Base-by-base conservation (phyloP, 1,140 invertebrate species). In the Megalopta genalis region DNA sequence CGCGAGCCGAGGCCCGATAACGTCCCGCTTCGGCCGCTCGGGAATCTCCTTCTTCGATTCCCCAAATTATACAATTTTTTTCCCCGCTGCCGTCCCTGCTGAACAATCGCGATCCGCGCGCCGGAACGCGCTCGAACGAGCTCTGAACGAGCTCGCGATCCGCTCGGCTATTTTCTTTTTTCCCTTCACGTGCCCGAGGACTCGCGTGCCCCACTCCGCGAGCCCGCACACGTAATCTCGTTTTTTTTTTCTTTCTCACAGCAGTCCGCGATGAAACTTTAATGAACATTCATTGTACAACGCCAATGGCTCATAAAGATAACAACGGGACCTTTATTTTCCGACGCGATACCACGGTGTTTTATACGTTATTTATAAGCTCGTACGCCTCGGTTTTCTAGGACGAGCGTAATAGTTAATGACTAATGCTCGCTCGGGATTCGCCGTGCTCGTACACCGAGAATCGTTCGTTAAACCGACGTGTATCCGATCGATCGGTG, bases 241-340 rank as follows among this genome's bases (percentile, higher is more conserved):
- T 78, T 65, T 71, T 63, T 78, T 52, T 52, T 27, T 32, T 32
- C 4, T 27, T 32, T 32, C 4, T 32, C 7, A 16, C 68, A 54
- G 52, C 37, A 27, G n/a, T 49, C n/a, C 0, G 9, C 75, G 27
- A 70, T 77, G 69, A 70, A 52, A 70, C 66, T 52, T 54, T 77
- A 77, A 71, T 68, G 68, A 78, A 78, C 76, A 57, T 78, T 78
- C 76, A 72, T 78, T 71, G 76, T 78, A 64, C 68, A 63, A 52
- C 64, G 71, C n/a, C 49, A 72, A 54, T 46, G 60, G 37, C n/a
- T 46, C 60, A 6, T n/a, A 27, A 0, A 49, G 74, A 78, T 78
- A 78, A 78, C 37, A 25, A 21, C 27, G 27, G 23, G 8, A 42
- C 46, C 54, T 32, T 42, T 77, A 25, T 52, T 27, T 18, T 42